phyloP scores from a whole-genome alignment of 2,888 invertebrate species.

The Lepeophtheirus nordmannii region DNA sequence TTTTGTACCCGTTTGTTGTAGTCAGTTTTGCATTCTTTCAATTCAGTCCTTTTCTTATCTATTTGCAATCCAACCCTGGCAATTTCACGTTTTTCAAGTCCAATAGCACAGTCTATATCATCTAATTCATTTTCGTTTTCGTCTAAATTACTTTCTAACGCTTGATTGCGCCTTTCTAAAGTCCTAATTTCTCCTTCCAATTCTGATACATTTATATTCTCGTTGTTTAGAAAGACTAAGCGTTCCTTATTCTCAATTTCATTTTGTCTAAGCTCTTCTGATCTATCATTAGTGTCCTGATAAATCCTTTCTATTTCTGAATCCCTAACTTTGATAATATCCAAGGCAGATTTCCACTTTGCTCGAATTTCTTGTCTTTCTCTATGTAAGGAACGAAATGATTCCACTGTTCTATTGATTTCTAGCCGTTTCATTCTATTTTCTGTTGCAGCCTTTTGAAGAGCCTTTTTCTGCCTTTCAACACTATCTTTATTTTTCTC shows the following conservation, averaged over 20 bases:
- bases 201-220: background rate
- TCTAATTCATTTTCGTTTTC: background rate
- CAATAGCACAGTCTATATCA: background rate
- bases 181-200: background rate
- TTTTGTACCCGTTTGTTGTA: background rate
- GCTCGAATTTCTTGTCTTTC: background rate
- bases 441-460: background rate
- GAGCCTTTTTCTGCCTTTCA: background rate
- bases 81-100: background rate
- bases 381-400: background rate
- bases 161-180: background rate
- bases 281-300: background rate
- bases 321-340: background rate
- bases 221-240: background rate
- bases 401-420: background rate
- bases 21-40: background rate
- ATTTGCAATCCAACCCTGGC: background rate
- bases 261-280: background rate
- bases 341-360: background rate
- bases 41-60: background rate
- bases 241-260: background rate
- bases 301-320: background rate
- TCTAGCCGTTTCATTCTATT: background rate
- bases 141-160: background rate
- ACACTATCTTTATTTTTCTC: background rate